These are phyloP conservation scores for Melinopterus prodromus DNA, from an alignment of 2,888 invertebrate genomes.

Conservation along the genomic window DNA sequence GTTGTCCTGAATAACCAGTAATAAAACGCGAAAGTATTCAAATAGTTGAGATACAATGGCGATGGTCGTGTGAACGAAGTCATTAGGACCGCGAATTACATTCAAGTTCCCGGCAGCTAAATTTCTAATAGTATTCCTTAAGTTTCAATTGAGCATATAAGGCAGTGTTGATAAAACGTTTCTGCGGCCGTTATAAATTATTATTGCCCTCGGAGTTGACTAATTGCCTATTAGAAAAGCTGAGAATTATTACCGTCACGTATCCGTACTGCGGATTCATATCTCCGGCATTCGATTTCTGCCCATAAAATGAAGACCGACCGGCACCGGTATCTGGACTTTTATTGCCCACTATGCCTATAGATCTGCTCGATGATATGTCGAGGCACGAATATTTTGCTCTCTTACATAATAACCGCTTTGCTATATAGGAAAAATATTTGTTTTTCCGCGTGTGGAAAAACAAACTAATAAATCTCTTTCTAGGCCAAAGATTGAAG, in stretches of 20 bases:
- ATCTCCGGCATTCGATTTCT: not conserved
- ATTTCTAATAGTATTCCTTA: not conserved
- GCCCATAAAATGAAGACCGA: conserved; percentile 4
- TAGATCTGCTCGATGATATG: not conserved
- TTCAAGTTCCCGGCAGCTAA: not conserved
- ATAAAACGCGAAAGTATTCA: not conserved
- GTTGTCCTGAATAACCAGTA: not conserved
- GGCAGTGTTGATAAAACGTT: not conserved
- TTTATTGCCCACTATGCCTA: not conserved
- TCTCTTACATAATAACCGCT: not conserved
- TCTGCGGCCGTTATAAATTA: conserved; percentile 4
- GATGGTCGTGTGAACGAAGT: not conserved
- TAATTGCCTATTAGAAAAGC: conserved; percentile 4
- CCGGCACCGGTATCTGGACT: not conserved
- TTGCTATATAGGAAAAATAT: not conserved
- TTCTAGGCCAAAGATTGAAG: not conserved
- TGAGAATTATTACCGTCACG: not conserved
- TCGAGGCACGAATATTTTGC: not conserved
- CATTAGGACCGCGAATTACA: not conserved
- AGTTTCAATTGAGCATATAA: not conserved
- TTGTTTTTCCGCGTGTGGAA: not conserved
- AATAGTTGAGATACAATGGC: not conserved
- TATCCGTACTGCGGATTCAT: not conserved
- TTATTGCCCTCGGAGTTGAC: not conserved
- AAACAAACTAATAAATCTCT: not conserved